Evolutionary conservation across 2,113 vertebrate species (phyloP).

Genomic region (Piaya cayana): DNA sequence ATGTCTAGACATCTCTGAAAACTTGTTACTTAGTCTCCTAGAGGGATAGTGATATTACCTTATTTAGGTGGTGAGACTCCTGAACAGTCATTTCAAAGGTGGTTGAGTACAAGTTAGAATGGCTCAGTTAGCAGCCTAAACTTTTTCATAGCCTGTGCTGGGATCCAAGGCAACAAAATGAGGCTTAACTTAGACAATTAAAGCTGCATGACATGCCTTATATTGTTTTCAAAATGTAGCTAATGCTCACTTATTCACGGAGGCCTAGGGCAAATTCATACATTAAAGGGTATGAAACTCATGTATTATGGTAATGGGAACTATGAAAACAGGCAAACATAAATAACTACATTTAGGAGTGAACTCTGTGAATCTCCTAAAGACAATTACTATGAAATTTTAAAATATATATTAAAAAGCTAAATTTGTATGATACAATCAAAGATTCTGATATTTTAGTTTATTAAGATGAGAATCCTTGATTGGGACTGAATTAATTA

Average conservation of each 20-base stretch:
- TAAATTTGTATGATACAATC: neutral
- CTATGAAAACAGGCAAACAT: constrained; percentile 37
- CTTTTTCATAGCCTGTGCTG: neutral
- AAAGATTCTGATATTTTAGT: neutral
- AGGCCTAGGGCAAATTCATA: constrained; percentile 22
- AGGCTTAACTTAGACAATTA: constrained; percentile 11
- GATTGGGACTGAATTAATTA: neutral
- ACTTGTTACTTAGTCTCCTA: constrained; percentile 26
- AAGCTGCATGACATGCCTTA: neutral
- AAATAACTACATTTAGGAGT: constrained; percentile 10
- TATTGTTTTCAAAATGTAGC: constrained; percentile 32
- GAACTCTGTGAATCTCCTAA: neutral
- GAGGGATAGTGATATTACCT: neutral
- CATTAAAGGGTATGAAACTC: constrained; percentile 33
- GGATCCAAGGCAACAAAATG: neutral
- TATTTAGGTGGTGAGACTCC: constrained; percentile 8
- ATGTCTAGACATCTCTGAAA: constrained; percentile 46
- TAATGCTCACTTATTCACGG: constrained; percentile 20
- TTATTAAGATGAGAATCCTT: neutral
- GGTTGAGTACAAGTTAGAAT: neutral
- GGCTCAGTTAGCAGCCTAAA: neutral
- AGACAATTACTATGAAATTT: neutral
- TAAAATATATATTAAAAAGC: neutral
- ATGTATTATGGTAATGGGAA: constrained; percentile 13
- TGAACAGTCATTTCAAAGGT: neutral